phyloP scores from a whole-genome alignment of 2,888 invertebrate genomes.

The Scaptomyza cyrtandrae region DNA sequence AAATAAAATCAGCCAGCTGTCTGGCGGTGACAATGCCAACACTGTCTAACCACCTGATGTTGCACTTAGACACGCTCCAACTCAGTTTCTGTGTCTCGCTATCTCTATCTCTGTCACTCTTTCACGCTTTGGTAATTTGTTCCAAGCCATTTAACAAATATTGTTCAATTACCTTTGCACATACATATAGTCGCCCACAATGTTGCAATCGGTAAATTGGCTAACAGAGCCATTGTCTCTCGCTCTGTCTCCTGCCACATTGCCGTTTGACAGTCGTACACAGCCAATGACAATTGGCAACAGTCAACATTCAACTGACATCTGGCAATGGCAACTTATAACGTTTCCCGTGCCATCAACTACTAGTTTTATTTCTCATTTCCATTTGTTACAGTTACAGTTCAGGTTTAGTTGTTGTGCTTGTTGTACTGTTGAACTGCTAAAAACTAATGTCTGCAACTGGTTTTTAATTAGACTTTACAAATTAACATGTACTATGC shows the following conservation, averaged over 20 bases:
- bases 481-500: constrained; percentile 40
- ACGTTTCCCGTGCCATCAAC: constrained; percentile 22
- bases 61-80: constrained; percentile 11
- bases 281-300: constrained; percentile 38
- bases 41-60: constrained; percentile 39
- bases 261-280: constrained; percentile 62
- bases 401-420: neutral
- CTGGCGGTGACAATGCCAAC: constrained; percentile 43
- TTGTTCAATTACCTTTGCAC: constrained; percentile 74
- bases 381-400: constrained; percentile 37
- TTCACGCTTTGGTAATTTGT: constrained; percentile 61
- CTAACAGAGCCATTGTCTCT: constrained; percentile 44
- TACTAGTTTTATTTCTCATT: neutral
- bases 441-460: neutral
- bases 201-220: constrained; percentile 50
- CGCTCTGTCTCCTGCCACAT: constrained; percentile 49
- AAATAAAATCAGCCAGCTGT: constrained; percentile 44
- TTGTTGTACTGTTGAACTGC: neutral
- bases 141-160: constrained; percentile 79
- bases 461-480: constrained; percentile 54
- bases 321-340: constrained; percentile 42
- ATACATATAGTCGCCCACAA: constrained; percentile 21
- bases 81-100: neutral
- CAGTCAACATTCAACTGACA: constrained; percentile 16
- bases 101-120: constrained; percentile 1